Base-by-base conservation (phyloP, 2,888 invertebrate genomes). In the Melinopterus prodromus region DNA sequence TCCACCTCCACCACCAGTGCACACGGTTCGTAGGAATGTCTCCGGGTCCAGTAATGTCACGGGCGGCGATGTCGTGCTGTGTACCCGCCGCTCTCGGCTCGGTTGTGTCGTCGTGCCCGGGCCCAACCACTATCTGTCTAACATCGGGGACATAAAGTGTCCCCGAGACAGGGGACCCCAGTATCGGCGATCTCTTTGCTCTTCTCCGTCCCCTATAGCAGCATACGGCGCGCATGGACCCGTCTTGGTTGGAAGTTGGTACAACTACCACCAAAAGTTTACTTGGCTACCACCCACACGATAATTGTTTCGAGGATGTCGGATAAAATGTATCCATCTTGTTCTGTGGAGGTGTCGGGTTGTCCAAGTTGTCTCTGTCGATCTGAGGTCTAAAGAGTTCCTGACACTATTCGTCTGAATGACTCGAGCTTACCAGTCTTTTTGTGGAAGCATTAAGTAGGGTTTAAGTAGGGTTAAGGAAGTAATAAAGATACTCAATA, bases 81-180 rank as follows among this genome's bases (percentile, higher is more conserved):
- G 85, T 53, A 53, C 53, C 26, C 26, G 26, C 26, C n/a, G n/a
- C n/a, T n/a, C n/a, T 26, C 26, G 26, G 26, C 26, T 26, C 83
- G 79, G 81, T 80, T 80, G 81, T 79, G 80, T 81, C 79, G 80
- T 76, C 78, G 78, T 78, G 69, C 53, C 77, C 79, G 72, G 81
- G 80, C 79, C 79, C 79, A 79, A 71, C 81, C 82, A 80, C 83
- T 84, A 84, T 84, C 84, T 85, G 85, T 84, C 85, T 85, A 83
- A 84, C 83, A 85, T 85, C 85, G 83, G 80, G 82, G 83, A 84
- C 84, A 85, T 85, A 84, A 84, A 84, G 81, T 84, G 82, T 83
- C 82, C 80, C 78, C 77, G 80, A 79, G 80, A 80, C 80, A 78
- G 76, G 80, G 71, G 77, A 70, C 74, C 76, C 72, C 26, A 26